A percentile compares a stretch with the other conserved stretches of the same genome.
Conservation (phyloP, 1,140 invertebrate species). For the Zaprionus ornatus region DNA sequence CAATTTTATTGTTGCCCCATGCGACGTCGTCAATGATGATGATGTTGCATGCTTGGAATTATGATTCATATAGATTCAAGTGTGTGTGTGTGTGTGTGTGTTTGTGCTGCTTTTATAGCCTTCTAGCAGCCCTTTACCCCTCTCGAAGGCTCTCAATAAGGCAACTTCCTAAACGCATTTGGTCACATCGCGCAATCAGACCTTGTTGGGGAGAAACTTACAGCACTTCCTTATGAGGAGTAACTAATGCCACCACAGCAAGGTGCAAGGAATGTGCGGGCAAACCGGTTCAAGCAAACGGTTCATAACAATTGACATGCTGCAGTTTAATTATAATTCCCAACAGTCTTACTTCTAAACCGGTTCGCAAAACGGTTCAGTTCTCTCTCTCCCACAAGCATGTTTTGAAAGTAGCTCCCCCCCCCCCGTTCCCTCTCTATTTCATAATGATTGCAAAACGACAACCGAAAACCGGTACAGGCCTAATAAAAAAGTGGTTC, state of each 20-base stretch:
- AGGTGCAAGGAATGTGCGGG: background rate
- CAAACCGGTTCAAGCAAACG: background rate
- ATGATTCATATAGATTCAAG: slow-evolving; percentile 48
- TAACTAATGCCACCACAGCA: background rate
- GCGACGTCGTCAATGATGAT: slow-evolving; percentile 4
- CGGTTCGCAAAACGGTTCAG: background rate
- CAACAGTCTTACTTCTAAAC: background rate
- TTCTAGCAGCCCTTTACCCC: background rate
- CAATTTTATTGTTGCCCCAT: slow-evolving; percentile 53
- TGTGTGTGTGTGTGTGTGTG: background rate
- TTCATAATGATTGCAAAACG: background rate
- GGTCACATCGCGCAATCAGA: slow-evolving; percentile 27
- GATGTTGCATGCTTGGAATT: slow-evolving; percentile 39
- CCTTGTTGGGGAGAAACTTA: background rate
- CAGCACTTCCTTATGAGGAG: background rate
- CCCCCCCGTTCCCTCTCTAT: background rate
- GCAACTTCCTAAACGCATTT: slow-evolving; percentile 11
- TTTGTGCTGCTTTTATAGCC: background rate
- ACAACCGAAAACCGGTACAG: background rate
- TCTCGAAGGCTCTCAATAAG: background rate
- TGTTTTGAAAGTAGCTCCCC: background rate
- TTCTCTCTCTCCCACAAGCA: background rate
- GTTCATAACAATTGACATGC: background rate
- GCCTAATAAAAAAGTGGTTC: slow-evolving; percentile 2
- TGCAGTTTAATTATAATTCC: background rate